Base-by-base conservation (phyloP, 2,797 vertebrate genomes). In the Pseudotriccus pelzelni region DNA sequence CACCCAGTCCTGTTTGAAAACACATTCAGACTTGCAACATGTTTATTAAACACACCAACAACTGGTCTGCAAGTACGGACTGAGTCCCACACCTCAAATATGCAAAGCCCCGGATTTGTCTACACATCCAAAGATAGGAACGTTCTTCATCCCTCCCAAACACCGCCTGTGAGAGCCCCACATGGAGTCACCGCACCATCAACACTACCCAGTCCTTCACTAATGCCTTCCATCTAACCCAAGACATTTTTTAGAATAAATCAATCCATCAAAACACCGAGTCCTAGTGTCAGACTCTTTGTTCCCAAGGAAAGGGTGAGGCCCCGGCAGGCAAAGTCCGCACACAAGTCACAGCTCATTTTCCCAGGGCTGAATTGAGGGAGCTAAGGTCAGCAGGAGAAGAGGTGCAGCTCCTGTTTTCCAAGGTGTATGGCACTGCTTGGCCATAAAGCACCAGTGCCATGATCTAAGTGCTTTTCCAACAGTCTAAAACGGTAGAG, bases 321-420 rank as follows among this genome's bases (percentile, higher is more conserved):
- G 93, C 34, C 37, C 24, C 0, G 0, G 30, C 76, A 94, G 69
- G 58, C 24, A 18, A 77, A 60, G 64, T 10, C 10, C 0, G 0
- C 28, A 17, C 32, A 41, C 32, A 36, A 1, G 0, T 34, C 88
- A 60, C 64, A 70, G 52, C 28, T 85, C 41, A 10, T 75, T 39
- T 52, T 92, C 44, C 52, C 56, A 25, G 49, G 32, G 44, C 32
- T n/a, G 60, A 74, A 59, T 0, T 59, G 84, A 92, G 69, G 27
- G 46, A 81, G 44, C 9, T 37, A 59, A 19, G 14, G 53, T 79
- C 49, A 72, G 36, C 30, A 22, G 0, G 1, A 44, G 34, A 89
- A 22, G 55, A 89, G 67, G 25, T 16, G n/a, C 37, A 82, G 67
- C 0, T 74, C 39, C 68, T 67, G 10, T 10, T 50, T 78, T 64